A percentile compares a stretch with the other conserved stretches of the same genome.
phyloP scores from a whole-genome alignment of 1,140 invertebrate species.

The Hycleus cichorii region DNA sequence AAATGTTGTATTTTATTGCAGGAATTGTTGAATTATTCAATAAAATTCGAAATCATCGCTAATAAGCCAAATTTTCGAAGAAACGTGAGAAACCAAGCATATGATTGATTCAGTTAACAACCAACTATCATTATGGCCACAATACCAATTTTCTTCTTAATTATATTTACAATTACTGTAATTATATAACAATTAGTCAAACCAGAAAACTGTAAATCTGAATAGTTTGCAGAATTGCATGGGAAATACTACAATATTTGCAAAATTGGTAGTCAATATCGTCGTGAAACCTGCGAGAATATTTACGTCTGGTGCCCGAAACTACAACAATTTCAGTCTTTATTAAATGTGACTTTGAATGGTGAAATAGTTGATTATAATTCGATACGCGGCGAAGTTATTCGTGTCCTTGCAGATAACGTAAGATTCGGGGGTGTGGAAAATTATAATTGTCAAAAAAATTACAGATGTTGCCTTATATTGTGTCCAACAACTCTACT shows the following conservation, averaged over 20 bases:
- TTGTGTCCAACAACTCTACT: constrained; percentile 16
- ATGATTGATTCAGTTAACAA: too few species aligned
- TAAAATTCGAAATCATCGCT: too few species aligned
- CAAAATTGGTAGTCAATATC: constrained; percentile 5
- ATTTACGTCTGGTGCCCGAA: constrained; percentile 26
- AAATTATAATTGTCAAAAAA: not conserved
- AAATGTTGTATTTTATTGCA: too few species aligned
- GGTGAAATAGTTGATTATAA: constrained; percentile 3
- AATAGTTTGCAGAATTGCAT: not conserved
- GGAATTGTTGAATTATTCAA: too few species aligned
- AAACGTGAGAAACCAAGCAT: too few species aligned
- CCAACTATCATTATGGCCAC: too few species aligned
- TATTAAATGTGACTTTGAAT: constrained; percentile 11
- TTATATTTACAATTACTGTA: too few species aligned
- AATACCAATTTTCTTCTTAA: too few species aligned
- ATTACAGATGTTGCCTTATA: constrained; percentile 30
- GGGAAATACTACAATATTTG: constrained; percentile 8
- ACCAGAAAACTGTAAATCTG: too few species aligned
- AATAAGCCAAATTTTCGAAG: too few species aligned
- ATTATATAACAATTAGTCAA: too few species aligned
- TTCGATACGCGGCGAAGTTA: constrained; percentile 16
- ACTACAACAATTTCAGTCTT: constrained; percentile 20
- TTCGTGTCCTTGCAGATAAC: constrained; percentile 25
- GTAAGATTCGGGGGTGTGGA: constrained; percentile 15
- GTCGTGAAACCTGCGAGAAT: constrained; percentile 18